Base-by-base conservation (phyloP, 1,140 invertebrate species). In the Papilio polytes region DNA sequence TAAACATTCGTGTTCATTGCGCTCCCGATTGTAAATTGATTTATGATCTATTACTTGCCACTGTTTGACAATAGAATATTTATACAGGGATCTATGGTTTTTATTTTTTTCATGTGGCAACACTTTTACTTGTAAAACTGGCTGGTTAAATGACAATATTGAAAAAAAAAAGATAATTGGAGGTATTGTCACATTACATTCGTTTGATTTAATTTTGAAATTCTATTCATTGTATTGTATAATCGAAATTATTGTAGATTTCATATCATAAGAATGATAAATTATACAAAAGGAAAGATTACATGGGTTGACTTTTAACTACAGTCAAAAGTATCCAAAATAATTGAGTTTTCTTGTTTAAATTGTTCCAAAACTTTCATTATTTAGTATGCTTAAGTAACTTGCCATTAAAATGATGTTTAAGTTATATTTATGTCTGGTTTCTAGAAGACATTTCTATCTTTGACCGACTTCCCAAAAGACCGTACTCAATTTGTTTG, bases 1-100 rank as follows among this genome's bases (percentile, higher is more conserved):
- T 87, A 86, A 82, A 73, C 82, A 82, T 31, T 70, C 63, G 78
- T 82, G 82, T 80, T 80, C 72, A 72, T 59, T 70, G 73, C 41
- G 59, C 77, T 82, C 77, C 48, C 44, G 46, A 53, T 77, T 56
- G n/a, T 76, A 51, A 51, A 22, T 76, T 53, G 31, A 18, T 18
- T 53, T 77, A 31, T 77, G 4, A 18, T 77, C 13, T 77, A 41
- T 77, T 56, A 56, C 48, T 77, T 53, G 74, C 48, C 74, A 77
- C 20, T 77, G 10, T 31, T 53, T 13, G 20, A 53, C 48, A 77
- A 53, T 53, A 53, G 26, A 77, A 53, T 10, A n/a, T 46, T 74
- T 76, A 51, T 20, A 76, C 46, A 77, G 46, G 74, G 74, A 77
- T 31, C 31, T 26, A 26, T n/a, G 26, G 13, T 31, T 77, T 77